These are phyloP conservation scores for Lycophotia porphyrea DNA, from an alignment of 2,888 invertebrate species.

Conservation along the genomic window DNA sequence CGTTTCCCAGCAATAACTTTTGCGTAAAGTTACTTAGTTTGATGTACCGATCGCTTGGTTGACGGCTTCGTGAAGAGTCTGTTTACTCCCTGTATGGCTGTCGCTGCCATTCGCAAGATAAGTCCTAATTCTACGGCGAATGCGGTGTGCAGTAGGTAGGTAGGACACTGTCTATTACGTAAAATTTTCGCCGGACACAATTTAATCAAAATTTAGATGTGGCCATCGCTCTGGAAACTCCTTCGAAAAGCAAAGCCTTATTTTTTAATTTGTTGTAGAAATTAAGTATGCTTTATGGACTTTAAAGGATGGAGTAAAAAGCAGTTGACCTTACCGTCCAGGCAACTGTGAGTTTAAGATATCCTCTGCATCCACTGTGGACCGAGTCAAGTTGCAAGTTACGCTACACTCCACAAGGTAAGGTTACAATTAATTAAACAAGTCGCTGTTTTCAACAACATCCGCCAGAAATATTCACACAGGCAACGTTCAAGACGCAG, in stretches of 20 bases:
- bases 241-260: not conserved
- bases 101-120: not conserved
- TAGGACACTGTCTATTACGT: no score
- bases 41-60: no score
- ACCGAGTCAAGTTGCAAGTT: not conserved
- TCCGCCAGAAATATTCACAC: slow-evolving; percentile 28
- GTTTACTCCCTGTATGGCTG: no score
- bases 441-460: slow-evolving; percentile 25
- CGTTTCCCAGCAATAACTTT: no score
- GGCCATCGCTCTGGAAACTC: not conserved
- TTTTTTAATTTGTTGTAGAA: not conserved
- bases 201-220: no score
- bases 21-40: no score
- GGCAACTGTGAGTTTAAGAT: not conserved
- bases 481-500: slow-evolving; percentile 19
- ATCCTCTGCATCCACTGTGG: not conserved
- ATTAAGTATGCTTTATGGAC: not conserved
- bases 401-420: not conserved
- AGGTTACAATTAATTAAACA: slow-evolving; percentile 10
- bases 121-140: not conserved
- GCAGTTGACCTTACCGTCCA: not conserved
- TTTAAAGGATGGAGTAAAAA: not conserved
- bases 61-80: no score
- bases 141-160: not conserved
- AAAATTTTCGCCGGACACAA: not conserved